phyloP scores from a whole-genome alignment of 2,888 invertebrate genomes.

The Oscheius sp. region DNA sequence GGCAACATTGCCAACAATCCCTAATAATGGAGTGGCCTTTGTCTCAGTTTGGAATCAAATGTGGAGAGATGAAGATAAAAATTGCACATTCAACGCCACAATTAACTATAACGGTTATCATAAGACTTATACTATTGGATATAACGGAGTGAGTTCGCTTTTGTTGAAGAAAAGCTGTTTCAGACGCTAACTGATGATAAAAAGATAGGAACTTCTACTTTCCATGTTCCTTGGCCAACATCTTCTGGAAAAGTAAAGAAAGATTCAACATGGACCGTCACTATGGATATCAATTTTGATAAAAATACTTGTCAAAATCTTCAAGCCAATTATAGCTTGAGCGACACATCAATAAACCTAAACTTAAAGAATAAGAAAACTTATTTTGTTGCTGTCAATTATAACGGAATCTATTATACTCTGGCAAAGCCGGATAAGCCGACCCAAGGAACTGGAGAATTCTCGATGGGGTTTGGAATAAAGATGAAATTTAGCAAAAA shows the following conservation, averaged over 20 bases:
- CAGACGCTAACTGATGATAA: conserved; percentile 20
- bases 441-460: conserved; percentile 60
- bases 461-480: conserved; percentile 47
- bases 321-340: background rate
- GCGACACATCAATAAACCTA: too few species aligned
- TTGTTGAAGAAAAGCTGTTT: background rate
- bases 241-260: background rate
- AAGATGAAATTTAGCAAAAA: background rate
- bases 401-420: conserved; percentile 36
- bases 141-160: background rate
- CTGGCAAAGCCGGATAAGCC: conserved; percentile 47
- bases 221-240: background rate
- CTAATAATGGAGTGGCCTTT: conserved; percentile 43
- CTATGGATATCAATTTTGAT: background rate
- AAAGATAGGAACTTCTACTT: background rate
- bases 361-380: conserved; percentile 37
- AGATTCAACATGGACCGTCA: background rate
- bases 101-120: background rate
- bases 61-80: background rate
- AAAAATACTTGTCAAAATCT: background rate
- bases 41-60: conserved; percentile 58
- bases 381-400: conserved; percentile 36
- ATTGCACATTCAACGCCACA: background rate
- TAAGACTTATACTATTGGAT: background rate
- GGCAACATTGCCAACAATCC: conserved; percentile 56